Conservation (phyloP, 2,888 invertebrate genomes). For the Lypha dubia region DNA sequence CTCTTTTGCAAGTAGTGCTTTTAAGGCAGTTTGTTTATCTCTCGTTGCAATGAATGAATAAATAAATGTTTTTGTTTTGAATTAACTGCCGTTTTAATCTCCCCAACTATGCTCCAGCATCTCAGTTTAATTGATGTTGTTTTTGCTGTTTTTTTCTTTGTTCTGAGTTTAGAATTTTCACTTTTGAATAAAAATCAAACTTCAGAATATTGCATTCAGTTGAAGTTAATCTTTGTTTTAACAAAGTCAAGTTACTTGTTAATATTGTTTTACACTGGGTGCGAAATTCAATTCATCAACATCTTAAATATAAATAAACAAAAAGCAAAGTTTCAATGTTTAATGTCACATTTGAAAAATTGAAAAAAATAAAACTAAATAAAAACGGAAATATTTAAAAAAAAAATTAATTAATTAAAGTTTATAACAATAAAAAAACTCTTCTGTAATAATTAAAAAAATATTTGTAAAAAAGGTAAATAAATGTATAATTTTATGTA, state of each 20-base stretch:
- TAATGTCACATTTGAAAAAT: slow-evolving; percentile 13
- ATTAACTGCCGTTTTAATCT: slow-evolving; percentile 33
- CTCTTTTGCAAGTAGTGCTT: neutral
- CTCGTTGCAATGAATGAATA: slow-evolving; percentile 38
- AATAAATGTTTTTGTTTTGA: slow-evolving; percentile 41
- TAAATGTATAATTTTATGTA: neutral
- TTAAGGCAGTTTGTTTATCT: slow-evolving; percentile 43
- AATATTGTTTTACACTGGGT: slow-evolving; percentile 8
- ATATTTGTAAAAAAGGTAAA: slow-evolving; percentile 26
- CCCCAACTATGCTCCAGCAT: slow-evolving; percentile 51
- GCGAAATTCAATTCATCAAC: slow-evolving; percentile 17
- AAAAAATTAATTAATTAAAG: neutral
- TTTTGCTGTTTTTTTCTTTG: slow-evolving; percentile 10
- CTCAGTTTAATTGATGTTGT: slow-evolving; percentile 27
- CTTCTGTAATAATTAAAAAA: neutral
- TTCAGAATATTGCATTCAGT: slow-evolving; percentile 61
- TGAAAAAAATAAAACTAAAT: neutral
- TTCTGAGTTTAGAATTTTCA: slow-evolving; percentile 62
- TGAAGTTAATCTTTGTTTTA: slow-evolving; percentile 64
- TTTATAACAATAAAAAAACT: neutral
- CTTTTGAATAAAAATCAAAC: slow-evolving; percentile 55
- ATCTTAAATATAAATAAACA: neutral
- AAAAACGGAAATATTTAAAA: neutral
- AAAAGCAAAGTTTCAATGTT: slow-evolving; percentile 22
- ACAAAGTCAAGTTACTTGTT: slow-evolving; percentile 59